These are phyloP conservation scores for Pluvianellus socialis DNA, from an alignment of 2,113 vertebrate genomes.

Conservation along the genomic window DNA sequence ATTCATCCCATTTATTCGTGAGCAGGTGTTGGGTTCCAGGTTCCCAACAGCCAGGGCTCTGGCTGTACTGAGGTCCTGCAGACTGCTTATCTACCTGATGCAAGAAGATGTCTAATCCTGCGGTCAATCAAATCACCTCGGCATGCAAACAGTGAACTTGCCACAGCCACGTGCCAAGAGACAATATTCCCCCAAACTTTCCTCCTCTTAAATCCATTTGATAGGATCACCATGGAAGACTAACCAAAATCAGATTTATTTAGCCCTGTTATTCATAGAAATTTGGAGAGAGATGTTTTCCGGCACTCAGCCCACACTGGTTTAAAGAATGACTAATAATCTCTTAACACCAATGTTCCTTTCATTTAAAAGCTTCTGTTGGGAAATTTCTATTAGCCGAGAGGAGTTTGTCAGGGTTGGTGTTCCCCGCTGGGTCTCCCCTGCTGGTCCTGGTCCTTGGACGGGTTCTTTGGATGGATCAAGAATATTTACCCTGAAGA, in stretches of 20 bases:
- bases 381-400: background rate
- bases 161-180: background rate
- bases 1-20: background rate
- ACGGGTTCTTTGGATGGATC: background rate
- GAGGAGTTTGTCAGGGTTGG: background rate
- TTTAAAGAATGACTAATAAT: slow-evolving; percentile 41
- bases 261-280: background rate
- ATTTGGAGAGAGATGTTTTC: slow-evolving; percentile 18
- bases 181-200: background rate
- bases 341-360: background rate
- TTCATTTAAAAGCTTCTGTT: background rate
- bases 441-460: background rate
- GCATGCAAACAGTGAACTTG: background rate
- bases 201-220: background rate
- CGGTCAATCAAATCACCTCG: background rate
- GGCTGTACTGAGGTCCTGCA: background rate
- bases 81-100: background rate
- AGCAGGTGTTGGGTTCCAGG: background rate
- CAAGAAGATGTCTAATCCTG: background rate
- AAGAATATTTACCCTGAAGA: background rate
- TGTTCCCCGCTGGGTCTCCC: background rate
- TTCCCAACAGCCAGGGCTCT: background rate
- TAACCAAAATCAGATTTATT: background rate
- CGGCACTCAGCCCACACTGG: background rate
- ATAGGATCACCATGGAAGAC: background rate